Conservation (phyloP, 2,113 vertebrate species). For the Picathartes gymnocephalus region DNA sequence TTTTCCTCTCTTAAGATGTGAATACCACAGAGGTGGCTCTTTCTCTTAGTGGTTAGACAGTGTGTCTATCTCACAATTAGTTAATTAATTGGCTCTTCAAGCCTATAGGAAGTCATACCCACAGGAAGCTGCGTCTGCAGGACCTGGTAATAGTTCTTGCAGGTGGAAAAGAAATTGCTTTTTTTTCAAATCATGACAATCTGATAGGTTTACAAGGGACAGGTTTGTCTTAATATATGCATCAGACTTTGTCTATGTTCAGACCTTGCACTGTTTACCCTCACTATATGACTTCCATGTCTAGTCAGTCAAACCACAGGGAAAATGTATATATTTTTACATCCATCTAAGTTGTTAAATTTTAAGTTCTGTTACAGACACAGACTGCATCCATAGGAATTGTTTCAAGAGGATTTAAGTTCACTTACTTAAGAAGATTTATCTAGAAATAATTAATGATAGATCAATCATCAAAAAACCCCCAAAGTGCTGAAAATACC, state of each 20-base stretch:
- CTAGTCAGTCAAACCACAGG: background rate
- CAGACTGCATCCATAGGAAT: background rate
- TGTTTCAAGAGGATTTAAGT: background rate
- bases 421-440: background rate
- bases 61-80: no score
- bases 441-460: background rate
- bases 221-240: background rate
- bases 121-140: no score
- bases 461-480: background rate
- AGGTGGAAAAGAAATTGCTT: no score
- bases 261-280: background rate
- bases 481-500: background rate
- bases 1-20: no score
- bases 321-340: background rate
- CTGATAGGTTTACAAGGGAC: background rate
- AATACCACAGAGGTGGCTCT: no score
- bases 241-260: background rate
- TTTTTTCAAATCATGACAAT: no score
- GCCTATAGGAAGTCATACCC: no score
- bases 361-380: background rate
- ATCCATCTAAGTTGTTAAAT: background rate
- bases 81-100: no score
- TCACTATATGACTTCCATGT: background rate
- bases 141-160: no score
- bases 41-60: no score